Evolutionary conservation across 2,797 vertebrate species (phyloP), one percentile per base, ranked within the genome.

Genomic region (Urosaurus nigricauda): DNA sequence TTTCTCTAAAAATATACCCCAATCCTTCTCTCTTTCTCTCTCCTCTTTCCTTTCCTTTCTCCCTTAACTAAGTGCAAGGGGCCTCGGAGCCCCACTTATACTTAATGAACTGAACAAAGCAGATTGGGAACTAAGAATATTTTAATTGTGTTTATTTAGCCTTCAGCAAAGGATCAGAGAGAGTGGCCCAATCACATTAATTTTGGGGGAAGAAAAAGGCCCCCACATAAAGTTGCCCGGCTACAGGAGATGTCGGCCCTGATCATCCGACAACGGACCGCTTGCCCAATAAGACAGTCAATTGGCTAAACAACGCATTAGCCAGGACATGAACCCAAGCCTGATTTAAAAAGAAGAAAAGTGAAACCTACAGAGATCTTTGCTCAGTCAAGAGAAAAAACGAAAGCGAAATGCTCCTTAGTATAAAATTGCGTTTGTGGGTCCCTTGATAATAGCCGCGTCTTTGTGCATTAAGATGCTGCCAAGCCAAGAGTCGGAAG

Each of bases 1-100:
- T 82, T 84, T 94, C 93, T 94, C 96, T 96, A 96, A 97, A 96
- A 97, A 96, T 96, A 96, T 95, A 96, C 94, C 53, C 82, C 92
- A 94, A 90, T 84, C 82, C 89, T 96, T 32, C 65, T 32, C 94
- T 95, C 94, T 95, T 95, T 5, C 17, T 16, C 4, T 7, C 35
- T 93, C 94, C 35, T 5, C n/a, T 73, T 13, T 47, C 24, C 4
- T 8, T 29, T 26, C 11, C 70, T 63, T 40, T n/a, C 73, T 74
- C 93, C 89, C 81, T 73, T 84, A 93, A 92, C 93, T 94, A 95
- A 95, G 94, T 94, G 93, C 91, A 91, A 93, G 88, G 90, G 94
- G 35, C 94, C 92, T 93, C 92, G 95, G 94, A 94, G 94, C 90
- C 93, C 94, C 70, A 78, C 94, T 93, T 93, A 91, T 94, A 94